Evolutionary conservation across 2,888 invertebrate species (phyloP).

Genomic region (Geophilus truncorum): DNA sequence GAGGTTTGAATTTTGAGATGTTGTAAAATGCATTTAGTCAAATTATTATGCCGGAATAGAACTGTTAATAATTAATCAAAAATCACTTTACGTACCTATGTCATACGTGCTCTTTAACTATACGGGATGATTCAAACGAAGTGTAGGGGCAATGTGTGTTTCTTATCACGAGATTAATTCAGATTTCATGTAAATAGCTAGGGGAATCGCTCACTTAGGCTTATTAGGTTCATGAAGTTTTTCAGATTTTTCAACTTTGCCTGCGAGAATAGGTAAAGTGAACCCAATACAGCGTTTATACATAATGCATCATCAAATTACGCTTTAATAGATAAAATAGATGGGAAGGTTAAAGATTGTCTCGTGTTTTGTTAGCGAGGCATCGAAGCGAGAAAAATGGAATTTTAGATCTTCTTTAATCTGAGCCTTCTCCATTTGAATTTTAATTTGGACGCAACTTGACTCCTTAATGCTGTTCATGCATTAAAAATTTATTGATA

Average conservation of each 20-base stretch:
- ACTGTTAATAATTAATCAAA: too few relatives aligned
- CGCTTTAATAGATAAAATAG: background rate
- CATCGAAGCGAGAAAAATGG: background rate
- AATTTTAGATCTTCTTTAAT: background rate
- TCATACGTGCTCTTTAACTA: too few relatives aligned
- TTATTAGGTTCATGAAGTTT: background rate
- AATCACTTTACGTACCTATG: too few relatives aligned
- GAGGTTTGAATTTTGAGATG: too few relatives aligned
- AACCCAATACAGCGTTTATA: background rate
- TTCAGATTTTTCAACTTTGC: too few relatives aligned
- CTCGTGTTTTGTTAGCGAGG: background rate
- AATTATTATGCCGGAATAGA: too few relatives aligned
- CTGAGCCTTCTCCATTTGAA: background rate
- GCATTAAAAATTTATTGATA: slow-evolving; percentile 8
- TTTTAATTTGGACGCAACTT: background rate
- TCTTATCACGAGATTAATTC: background rate
- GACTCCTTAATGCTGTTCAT: background rate
- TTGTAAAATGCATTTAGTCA: too few relatives aligned
- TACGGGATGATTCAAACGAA: too few relatives aligned
- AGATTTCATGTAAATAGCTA: background rate
- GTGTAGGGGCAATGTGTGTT: background rate
- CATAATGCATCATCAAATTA: background rate
- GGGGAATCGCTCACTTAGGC: background rate
- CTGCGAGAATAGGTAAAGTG: too few relatives aligned
- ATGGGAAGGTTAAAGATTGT: background rate